Evolutionary conservation across 2,113 vertebrate genomes (phyloP).

Genomic region (Bombycilla garrulus): DNA sequence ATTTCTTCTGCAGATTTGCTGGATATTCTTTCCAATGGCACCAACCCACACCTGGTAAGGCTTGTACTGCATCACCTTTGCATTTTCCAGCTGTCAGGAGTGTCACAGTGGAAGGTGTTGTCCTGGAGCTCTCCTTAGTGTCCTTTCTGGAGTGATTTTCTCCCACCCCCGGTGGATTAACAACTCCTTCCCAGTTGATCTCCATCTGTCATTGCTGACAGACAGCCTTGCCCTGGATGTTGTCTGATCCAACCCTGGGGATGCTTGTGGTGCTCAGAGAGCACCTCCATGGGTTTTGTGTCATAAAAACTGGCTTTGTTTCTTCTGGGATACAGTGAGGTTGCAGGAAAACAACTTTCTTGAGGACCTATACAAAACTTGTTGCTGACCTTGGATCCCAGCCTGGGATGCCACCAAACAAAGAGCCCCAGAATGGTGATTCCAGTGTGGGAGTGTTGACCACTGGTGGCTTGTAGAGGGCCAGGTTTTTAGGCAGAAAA

Average conservation of each 20-base stretch:
- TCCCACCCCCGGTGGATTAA: fast-evolving
- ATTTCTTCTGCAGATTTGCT: constrained; percentile 95
- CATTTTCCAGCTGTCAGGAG: background rate
- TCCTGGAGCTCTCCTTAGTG: background rate
- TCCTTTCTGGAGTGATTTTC: background rate
- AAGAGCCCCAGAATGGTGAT: background rate
- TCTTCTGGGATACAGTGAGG: background rate
- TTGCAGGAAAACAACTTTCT: background rate
- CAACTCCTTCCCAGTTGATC: background rate
- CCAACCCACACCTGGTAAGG: constrained; percentile 82
- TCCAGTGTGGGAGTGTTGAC: background rate
- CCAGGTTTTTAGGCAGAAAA: background rate
- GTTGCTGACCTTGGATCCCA: background rate
- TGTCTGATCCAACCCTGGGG: background rate
- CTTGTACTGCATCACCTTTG: background rate
- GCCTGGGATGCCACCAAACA: background rate
- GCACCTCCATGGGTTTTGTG: background rate
- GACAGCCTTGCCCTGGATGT: background rate
- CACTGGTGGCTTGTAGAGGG: background rate
- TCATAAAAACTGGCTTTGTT: background rate
- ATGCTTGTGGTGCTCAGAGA: background rate
- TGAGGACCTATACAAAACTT: background rate
- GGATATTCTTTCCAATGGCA: constrained; percentile 94
- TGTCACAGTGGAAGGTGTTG: background rate
- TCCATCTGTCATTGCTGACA: background rate